Conservation (phyloP, 1,140 invertebrate genomes). For the Pteromalus puparum region DNA sequence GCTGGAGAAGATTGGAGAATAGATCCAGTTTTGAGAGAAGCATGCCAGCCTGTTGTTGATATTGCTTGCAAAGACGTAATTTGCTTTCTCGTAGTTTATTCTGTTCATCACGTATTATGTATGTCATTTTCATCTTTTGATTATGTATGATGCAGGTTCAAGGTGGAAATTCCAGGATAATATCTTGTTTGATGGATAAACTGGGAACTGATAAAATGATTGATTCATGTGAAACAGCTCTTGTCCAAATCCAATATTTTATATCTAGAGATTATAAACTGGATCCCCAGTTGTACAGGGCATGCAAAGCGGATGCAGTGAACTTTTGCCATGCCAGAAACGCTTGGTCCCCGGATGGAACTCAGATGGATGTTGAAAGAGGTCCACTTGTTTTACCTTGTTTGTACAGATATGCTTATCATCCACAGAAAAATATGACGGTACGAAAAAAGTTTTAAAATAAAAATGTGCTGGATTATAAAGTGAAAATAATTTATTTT, state of each 20-base stretch:
- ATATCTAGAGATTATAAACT: constrained; percentile 95
- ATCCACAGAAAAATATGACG: constrained; percentile 80
- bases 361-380: constrained; percentile 82
- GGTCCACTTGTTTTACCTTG: constrained; percentile 93
- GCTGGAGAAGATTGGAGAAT: constrained; percentile 93
- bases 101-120: neutral
- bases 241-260: constrained; percentile 98
- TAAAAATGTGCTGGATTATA: neutral
- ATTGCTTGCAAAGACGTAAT: constrained; percentile 80
- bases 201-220: constrained; percentile 91
- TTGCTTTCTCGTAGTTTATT: neutral
- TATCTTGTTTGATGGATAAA: constrained; percentile 96
- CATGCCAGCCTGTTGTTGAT: constrained; percentile 90
- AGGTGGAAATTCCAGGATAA: constrained; percentile 86
- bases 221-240: constrained; percentile 90
- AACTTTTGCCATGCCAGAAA: constrained; percentile 87
- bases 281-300: constrained; percentile 91
- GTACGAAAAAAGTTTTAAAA: constrained; percentile 47
- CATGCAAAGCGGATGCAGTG: constrained; percentile 91
- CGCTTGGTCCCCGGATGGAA: constrained; percentile 84
- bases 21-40: constrained; percentile 90
- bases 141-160: constrained; percentile 64
- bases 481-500: constrained; percentile 36
- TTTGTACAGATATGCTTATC: constrained; percentile 91
- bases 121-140: neutral